Base-by-base conservation (phyloP, 2,888 invertebrate species). In the Laspeyria flexula region DNA sequence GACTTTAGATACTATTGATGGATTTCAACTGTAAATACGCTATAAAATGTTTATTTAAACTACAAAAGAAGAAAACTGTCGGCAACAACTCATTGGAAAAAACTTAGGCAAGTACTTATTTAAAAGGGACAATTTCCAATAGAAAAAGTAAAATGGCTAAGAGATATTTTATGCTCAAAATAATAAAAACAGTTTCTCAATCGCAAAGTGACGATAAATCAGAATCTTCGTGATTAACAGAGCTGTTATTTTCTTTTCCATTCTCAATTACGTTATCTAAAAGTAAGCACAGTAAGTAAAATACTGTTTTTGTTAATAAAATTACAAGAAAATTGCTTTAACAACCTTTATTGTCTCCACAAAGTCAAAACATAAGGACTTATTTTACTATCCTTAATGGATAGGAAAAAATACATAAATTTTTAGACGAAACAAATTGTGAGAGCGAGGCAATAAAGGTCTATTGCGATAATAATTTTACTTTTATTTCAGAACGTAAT, bases 361-460 rank as follows among this genome's bases (percentile, higher is more conserved):
- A 52, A 52, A 39, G 50, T 44, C 50, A 50, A 34, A 41, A 35
- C 27, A 12, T 44, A 45, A 31, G 31, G 10, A 42, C 31, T 21
- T 43, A 35, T 25, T 44, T 35, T 41, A 23, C 44, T 13, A 12
- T 25, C 21, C 21, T 27, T 43, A 50, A 34, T 43, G 40, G 39
- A 37, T 35, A 44, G 44, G 31, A 40, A 50, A 50, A 50, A 40
- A 44, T 44, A 50, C 42, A 49, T 49, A 48, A 48, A 54, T 43
- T 34, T 40, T 29, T 7, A 7, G 7, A 38, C 11, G 29, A 60
- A 52, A 55, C 55, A 54, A 47, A 46, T 54, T 41, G 15, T 48
- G 16, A 60, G 58, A 61, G 55, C 57, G 30, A 68, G 31, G 18
- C 46, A 46, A 60, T 63, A 55, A 69, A 65, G 58, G 40, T 62